These are phyloP conservation scores for Smithornis capensis DNA, from an alignment of 2,113 vertebrate species.

Conservation along the genomic window DNA sequence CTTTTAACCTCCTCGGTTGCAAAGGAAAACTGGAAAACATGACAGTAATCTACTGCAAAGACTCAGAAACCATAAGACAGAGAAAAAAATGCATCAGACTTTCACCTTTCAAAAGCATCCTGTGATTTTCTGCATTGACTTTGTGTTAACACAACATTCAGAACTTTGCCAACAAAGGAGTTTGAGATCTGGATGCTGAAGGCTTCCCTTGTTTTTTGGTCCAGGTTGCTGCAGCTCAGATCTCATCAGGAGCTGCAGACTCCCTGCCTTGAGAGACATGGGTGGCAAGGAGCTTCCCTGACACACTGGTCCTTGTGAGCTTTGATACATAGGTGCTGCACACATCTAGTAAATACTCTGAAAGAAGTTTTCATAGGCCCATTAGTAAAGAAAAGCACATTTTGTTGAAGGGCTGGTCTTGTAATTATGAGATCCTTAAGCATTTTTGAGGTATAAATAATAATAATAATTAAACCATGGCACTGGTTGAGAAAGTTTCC, in stretches of 20 bases:
- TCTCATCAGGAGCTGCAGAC: background rate
- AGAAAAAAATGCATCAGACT: background rate
- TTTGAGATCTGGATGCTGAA: background rate
- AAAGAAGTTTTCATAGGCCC: background rate
- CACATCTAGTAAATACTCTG: background rate
- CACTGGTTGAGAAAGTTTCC: background rate
- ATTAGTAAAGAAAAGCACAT: background rate
- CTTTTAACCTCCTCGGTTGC: background rate
- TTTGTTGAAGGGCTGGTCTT: background rate
- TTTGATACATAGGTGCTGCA: background rate
- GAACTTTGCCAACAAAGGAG: background rate
- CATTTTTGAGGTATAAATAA: background rate
- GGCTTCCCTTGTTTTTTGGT: background rate
- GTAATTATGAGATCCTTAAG: background rate
- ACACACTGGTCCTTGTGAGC: background rate
- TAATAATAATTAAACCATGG: background rate
- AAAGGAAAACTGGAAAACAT: background rate
- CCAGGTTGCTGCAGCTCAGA: background rate
- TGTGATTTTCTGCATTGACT: background rate
- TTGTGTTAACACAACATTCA: background rate
- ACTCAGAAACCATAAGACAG: background rate
- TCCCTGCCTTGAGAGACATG: accelerated
- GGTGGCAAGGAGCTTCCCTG: background rate
- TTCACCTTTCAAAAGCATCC: background rate
- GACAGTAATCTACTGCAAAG: background rate